phyloP scores from a whole-genome alignment of 2,113 vertebrate species.

The Azemiops feae region DNA sequence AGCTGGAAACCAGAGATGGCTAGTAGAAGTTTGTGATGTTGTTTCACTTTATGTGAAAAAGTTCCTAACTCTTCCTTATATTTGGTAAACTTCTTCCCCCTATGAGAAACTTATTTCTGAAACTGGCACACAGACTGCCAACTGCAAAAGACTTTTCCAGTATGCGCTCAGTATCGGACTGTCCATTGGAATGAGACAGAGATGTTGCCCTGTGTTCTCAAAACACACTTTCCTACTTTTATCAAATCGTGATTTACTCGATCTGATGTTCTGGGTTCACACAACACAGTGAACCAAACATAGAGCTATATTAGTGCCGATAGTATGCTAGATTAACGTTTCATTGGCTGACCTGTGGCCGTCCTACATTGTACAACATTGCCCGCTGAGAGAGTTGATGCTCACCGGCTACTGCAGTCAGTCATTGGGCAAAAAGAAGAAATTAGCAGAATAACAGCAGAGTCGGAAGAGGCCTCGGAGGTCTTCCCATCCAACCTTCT shows the following conservation, averaged over 20 bases:
- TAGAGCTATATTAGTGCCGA: background rate
- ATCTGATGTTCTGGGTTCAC: background rate
- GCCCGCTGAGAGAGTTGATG: background rate
- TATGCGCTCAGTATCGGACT: background rate
- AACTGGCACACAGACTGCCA: background rate
- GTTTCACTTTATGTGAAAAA: background rate
- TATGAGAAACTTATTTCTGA: background rate
- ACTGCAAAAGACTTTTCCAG: background rate
- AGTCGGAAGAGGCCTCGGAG: background rate
- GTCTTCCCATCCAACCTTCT: background rate
- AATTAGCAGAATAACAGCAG: background rate
- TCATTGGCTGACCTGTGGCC: background rate
- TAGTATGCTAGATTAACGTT: background rate
- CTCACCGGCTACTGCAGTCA: background rate
- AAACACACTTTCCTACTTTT: background rate
- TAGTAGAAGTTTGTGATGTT: background rate
- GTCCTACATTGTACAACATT: background rate
- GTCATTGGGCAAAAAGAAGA: background rate
- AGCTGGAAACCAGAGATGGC: background rate
- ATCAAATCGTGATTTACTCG: background rate
- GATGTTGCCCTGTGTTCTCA: background rate
- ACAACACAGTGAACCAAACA: background rate
- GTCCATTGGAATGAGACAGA: background rate
- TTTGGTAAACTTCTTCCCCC: background rate
- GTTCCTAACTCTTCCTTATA: background rate